Percentiles rank a stretch among this genome's conserved stretches.
Conservation (phyloP, 1,140 invertebrate species). For the Neodiprion virginianus region DNA sequence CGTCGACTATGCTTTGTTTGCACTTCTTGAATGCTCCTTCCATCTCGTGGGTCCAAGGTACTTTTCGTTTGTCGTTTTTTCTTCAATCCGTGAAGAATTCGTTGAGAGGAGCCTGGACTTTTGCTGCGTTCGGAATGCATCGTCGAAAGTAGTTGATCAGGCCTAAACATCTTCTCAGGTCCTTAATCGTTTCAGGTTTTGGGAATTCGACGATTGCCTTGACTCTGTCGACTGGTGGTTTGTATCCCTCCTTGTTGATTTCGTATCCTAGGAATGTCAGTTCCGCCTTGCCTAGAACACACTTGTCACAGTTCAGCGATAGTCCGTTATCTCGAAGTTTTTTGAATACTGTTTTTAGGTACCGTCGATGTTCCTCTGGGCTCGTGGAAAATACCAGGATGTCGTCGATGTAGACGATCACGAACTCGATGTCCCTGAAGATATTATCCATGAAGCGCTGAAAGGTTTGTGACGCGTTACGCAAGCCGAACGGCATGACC, state of each 20-base stretch:
- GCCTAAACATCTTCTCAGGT: conserved; percentile 52
- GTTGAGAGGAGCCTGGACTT: conserved; percentile 34
- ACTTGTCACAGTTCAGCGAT: conserved; percentile 37
- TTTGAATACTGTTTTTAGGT: conserved; percentile 15
- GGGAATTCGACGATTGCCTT: conserved; percentile 40
- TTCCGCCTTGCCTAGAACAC: conserved; percentile 38
- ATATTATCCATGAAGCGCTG: conserved; percentile 28
- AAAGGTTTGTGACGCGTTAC: conserved; percentile 30
- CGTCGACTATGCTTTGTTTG: conserved; percentile 45
- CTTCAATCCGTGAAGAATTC: conserved; percentile 29
- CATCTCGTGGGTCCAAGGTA: conserved; percentile 42
- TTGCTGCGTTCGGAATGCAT: conserved; percentile 39
- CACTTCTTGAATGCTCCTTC: conserved; percentile 48
- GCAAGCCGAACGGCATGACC: neutral
- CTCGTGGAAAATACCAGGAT: conserved; percentile 5
- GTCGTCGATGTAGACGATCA: conserved; percentile 14
- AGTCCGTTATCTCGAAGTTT: conserved; percentile 18
- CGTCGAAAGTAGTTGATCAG: conserved; percentile 53
- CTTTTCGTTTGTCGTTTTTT: conserved; percentile 42
- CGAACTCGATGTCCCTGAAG: conserved; percentile 9
- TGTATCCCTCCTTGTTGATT: conserved; percentile 46
- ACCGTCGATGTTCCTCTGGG: conserved; percentile 8
- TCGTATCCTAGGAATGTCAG: conserved; percentile 46
- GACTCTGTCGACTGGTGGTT: conserved; percentile 35
- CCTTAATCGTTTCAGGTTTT: conserved; percentile 38